Percentiles rank a stretch among this genome's conserved stretches.
Conservation (phyloP, 1,140 invertebrate genomes). For the Drosophila kikkawai region DNA sequence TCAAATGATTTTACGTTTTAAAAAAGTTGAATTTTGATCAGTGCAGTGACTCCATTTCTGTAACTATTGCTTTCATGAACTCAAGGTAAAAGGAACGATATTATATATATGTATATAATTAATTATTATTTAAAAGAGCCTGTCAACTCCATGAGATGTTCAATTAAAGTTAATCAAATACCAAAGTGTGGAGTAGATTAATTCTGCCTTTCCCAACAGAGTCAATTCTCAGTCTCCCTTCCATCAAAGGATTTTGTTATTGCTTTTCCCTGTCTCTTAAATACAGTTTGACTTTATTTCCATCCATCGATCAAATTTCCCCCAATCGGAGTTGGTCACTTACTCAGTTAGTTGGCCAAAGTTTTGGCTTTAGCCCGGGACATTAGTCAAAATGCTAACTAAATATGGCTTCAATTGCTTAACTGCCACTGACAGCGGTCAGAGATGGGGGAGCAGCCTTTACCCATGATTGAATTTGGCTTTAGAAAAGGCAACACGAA, state of each 20-base stretch:
- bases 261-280: not conserved
- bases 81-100: too few species aligned
- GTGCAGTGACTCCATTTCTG: too few species aligned
- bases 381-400: constrained; percentile 44
- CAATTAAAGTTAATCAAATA: not conserved
- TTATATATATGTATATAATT: too few species aligned
- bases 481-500: constrained; percentile 21
- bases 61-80: too few species aligned
- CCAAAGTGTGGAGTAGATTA: not conserved
- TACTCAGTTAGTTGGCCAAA: constrained; percentile 13
- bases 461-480: constrained; percentile 17
- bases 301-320: constrained; percentile 29
- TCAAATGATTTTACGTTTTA: too few species aligned
- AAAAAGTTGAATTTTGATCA: too few species aligned
- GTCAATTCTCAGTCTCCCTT: not conserved
- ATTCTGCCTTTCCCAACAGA: not conserved
- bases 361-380: constrained; percentile 10
- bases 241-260: not conserved
- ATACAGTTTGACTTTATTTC: not conserved
- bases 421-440: constrained; percentile 48
- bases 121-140: not conserved
- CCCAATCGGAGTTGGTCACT: constrained; percentile 4
- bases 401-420: constrained; percentile 40
- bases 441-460: constrained; percentile 1
- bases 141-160: not conserved